These are phyloP conservation scores for Reinhardtius hippoglossoides DNA, from an alignment of 2,113 vertebrate species.

Conservation along the genomic window DNA sequence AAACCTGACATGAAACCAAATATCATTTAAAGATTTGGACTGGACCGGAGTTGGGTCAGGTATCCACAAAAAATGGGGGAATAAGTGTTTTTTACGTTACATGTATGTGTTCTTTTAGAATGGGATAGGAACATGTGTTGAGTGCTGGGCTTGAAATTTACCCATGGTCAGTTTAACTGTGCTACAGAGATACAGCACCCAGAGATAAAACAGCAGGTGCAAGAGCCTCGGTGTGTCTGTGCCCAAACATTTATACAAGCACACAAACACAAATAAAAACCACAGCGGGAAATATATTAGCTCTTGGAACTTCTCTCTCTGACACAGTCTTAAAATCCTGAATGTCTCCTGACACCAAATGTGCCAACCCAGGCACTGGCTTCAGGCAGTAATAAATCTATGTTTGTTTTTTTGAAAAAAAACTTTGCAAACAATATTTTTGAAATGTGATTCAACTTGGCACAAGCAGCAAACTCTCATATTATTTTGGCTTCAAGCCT, in stretches of 20 bases:
- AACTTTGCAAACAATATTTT: neutral
- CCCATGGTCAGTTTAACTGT: neutral
- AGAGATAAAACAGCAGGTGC: neutral
- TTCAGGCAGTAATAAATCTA: neutral
- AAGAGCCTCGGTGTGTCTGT: neutral
- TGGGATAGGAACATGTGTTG: neutral
- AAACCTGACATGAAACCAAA: too few relatives aligned
- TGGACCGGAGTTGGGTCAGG: too few relatives aligned
- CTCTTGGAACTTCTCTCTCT: neutral
- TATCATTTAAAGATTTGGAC: too few relatives aligned
- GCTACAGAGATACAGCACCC: neutral
- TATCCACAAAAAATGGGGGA: too few relatives aligned
- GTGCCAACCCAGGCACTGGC: neutral
- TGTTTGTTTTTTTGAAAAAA: neutral
- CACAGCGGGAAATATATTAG: neutral
- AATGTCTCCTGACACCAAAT: neutral
- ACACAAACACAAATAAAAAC: neutral
- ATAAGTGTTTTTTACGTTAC: neutral
- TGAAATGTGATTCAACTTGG: neutral
- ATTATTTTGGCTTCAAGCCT: slow-evolving; percentile 12
- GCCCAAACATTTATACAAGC: neutral
- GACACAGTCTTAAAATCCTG: neutral
- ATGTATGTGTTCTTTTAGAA: neutral
- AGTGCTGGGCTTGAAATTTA: neutral
- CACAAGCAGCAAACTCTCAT: neutral